These are phyloP conservation scores for Callionymus lyra DNA, from an alignment of 2,113 vertebrate genomes.

Conservation along the genomic window DNA sequence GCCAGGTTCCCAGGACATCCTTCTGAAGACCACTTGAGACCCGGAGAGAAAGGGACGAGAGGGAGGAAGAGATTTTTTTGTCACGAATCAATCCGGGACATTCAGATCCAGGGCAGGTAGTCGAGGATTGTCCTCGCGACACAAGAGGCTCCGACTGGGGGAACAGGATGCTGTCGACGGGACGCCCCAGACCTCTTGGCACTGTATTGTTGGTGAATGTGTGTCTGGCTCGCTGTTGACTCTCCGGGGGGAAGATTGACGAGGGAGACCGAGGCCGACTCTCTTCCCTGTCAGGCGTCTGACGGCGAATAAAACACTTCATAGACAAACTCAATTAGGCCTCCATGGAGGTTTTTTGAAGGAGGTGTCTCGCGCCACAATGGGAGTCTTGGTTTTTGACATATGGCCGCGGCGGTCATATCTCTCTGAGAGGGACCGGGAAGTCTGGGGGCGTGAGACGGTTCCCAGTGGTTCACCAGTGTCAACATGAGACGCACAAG, in stretches of 20 bases:
- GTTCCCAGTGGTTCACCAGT: too few relatives aligned
- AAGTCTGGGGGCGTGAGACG: slow-evolving; percentile 13
- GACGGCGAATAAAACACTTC: slow-evolving; percentile 46
- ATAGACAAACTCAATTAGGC: slow-evolving; percentile 58
- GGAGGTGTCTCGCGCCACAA: slow-evolving; percentile 43
- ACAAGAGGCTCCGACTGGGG: slow-evolving; percentile 53
- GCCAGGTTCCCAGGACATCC: slow-evolving; percentile 64
- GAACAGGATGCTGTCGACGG: slow-evolving; percentile 63
- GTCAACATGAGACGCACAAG: too few relatives aligned
- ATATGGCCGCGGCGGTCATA: slow-evolving; percentile 32
- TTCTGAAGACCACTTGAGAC: slow-evolving; percentile 56
- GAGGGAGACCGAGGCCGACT: slow-evolving; percentile 35
- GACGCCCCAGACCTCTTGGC: slow-evolving; percentile 60
- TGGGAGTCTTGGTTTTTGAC: slow-evolving; percentile 37
- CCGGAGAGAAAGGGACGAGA: slow-evolving; percentile 30
- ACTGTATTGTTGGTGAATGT: slow-evolving; percentile 47
- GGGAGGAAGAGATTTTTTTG: slow-evolving; percentile 23
- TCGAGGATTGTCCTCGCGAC: slow-evolving; percentile 53
- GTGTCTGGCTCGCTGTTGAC: slow-evolving; percentile 53
- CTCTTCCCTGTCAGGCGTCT: slow-evolving; percentile 40
- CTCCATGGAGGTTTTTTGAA: slow-evolving; percentile 33
- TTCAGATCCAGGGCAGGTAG: slow-evolving; percentile 65
- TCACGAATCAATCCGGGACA: slow-evolving; percentile 52
- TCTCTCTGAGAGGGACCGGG: slow-evolving; percentile 32
- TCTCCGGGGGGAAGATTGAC: slow-evolving; percentile 43